Evolutionary conservation across 2,113 vertebrate species (phyloP).

Genomic region (Xyrauchen texanus): DNA sequence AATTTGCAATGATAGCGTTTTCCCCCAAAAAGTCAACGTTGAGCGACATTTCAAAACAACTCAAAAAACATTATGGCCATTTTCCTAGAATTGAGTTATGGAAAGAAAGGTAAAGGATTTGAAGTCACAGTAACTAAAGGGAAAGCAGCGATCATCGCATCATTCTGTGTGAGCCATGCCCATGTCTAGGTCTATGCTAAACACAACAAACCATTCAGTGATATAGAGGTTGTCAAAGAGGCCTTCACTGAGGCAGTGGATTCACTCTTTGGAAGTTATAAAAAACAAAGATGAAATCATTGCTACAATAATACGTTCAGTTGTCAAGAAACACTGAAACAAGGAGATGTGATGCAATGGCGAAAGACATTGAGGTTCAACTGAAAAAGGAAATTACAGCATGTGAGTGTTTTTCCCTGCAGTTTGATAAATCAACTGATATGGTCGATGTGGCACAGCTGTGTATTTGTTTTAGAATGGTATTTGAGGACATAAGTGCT

Average conservation of each 20-base stretch:
- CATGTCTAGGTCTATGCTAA: too few species aligned
- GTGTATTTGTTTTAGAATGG: too few species aligned
- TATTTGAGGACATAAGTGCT: too few species aligned
- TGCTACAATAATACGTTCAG: neutral
- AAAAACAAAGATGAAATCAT: neutral
- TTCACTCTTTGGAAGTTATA: neutral
- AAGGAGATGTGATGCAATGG: too few species aligned
- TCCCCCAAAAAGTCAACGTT: neutral
- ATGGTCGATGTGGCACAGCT: too few species aligned
- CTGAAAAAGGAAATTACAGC: too few species aligned
- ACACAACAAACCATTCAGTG: slow-evolving; percentile 19
- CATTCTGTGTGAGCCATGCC: neutral
- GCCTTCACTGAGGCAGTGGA: slow-evolving; percentile 11
- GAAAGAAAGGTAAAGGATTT: neutral
- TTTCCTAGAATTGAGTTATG: neutral
- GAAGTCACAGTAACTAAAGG: slow-evolving; percentile 11
- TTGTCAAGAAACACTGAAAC: too few species aligned
- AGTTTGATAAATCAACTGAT: too few species aligned
- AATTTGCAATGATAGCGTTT: neutral
- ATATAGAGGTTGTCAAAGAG: slow-evolving; percentile 19
- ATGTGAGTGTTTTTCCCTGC: too few species aligned
- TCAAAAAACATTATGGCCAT: neutral
- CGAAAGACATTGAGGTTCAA: too few species aligned
- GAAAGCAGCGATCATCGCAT: slow-evolving; percentile 11
- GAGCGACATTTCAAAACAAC: slow-evolving; percentile 1